A percentile compares a stretch with the other conserved stretches of the same genome.
Evolutionary conservation across 2,797 vertebrate genomes (phyloP).

Genomic region (Pygocentrus nattereri): DNA sequence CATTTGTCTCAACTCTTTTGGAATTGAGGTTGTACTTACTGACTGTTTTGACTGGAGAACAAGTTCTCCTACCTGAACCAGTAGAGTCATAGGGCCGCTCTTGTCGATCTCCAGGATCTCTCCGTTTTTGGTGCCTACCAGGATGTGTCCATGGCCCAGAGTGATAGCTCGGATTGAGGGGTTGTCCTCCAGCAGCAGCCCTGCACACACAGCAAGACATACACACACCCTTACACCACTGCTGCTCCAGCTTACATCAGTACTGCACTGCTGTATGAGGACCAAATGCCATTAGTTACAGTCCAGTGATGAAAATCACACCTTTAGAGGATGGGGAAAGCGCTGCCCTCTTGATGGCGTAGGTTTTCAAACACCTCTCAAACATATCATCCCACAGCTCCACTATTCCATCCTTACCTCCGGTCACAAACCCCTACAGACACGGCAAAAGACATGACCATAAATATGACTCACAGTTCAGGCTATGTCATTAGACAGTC

Average conservation of each 20-base stretch:
- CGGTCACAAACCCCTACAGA: constrained; percentile 92
- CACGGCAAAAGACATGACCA: not conserved
- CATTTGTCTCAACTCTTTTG: no score
- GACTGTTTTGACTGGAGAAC: no score
- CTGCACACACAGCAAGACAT: constrained; percentile 67
- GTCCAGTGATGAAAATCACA: constrained; percentile 59
- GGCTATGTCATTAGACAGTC: not conserved
- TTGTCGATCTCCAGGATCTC: constrained; percentile 97
- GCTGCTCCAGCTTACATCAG: not conserved
- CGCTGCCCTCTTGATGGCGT: constrained; percentile 92
- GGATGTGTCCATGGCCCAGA: constrained; percentile 91
- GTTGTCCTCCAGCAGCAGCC: constrained; percentile 95
- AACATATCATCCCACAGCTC: constrained; percentile 98
- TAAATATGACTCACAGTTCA: not conserved
- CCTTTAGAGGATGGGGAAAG: constrained; percentile 94
- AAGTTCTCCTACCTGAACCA: constrained; percentile 86
- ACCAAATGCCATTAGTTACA: not conserved
- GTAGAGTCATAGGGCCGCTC: constrained; percentile 91
- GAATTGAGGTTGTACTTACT: no score
- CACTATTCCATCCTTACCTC: constrained; percentile 95
- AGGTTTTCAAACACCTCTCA: constrained; percentile 96
- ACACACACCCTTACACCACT: not conserved
- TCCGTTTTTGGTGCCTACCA: constrained; percentile 95
- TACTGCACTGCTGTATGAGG: not conserved
- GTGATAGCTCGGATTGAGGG: constrained; percentile 95